Base-by-base conservation (phyloP, 2,888 invertebrate species). In the Lochmaea capreae region DNA sequence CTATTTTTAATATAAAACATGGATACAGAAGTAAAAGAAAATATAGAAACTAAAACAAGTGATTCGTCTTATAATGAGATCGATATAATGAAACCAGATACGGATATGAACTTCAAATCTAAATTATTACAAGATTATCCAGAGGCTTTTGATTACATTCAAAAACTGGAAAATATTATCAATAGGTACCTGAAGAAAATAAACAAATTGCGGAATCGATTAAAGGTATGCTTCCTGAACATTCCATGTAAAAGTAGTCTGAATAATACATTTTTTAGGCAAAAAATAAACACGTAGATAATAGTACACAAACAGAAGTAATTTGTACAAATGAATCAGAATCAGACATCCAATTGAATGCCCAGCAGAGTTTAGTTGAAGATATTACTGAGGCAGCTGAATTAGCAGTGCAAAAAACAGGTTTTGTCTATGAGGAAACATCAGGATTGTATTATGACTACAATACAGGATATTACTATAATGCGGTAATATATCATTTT, bases 371-470 rank as follows among this genome's bases (percentile, higher is more conserved):
- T 82, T 90, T 95, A 79, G 90, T 92, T 0, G 93, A 94, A 57
- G 93, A 95, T 87, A 94, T 95, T 66, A 93, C 92, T 65, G 90
- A 93, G 85, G 94, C 91, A 3, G 95, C 95, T 0, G 93, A 94
- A 85, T 90, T 90, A 84, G 94, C 93, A 5, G 86, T 93, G 83
- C 91, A 92, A 80, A 90, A 94, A 79, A 91, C 91, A 63, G 94
- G 94, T 18, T 95, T 96, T 90, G 93, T 95, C 42, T 96, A 94
- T 87, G 96, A 97, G 79, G 93, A 94, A 83, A 94, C 93, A 3
- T 94, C 94, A 33, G 96, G 96, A 78, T 90, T 96, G 88, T 97
- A 96, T 87, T 96, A 96, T 86, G 95, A 97, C 87, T 94, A 93
- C 80, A 93, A 92, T 83, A 93, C 95, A 79, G 96, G 96, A 76